phyloP scores from a whole-genome alignment of 2,888 invertebrate species.

The Apamea anceps region DNA sequence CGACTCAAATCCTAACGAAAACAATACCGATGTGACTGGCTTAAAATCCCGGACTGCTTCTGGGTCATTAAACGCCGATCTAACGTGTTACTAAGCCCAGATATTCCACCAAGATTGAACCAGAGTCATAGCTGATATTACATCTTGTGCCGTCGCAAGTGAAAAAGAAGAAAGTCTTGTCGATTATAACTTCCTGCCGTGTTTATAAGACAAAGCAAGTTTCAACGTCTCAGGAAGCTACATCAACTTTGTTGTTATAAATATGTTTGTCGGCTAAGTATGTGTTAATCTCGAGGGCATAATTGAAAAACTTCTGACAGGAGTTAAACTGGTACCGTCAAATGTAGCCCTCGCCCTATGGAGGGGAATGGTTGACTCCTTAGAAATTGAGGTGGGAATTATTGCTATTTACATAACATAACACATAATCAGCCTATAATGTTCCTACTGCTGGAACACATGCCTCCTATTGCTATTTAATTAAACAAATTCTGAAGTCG shows the following conservation, averaged over 20 bases:
- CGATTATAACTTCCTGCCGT: slow-evolving; percentile 40
- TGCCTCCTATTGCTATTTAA: slow-evolving; percentile 26
- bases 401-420: too few relatives aligned
- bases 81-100: background rate
- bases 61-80: background rate
- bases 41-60: background rate
- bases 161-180: slow-evolving; percentile 30
- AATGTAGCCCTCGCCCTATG: slow-evolving; percentile 57
- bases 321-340: slow-evolving; percentile 77
- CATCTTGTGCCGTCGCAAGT: background rate
- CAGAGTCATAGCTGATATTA: background rate
- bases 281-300: slow-evolving; percentile 80
- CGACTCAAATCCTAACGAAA: background rate
- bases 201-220: slow-evolving; percentile 44
- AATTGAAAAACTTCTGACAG: slow-evolving; percentile 89
- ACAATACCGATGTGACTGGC: background rate
- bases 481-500: slow-evolving; percentile 30
- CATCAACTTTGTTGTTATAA: slow-evolving; percentile 79
- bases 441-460: too few relatives aligned
- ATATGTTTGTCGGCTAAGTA: slow-evolving; percentile 79
- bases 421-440: too few relatives aligned
- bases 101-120: slow-evolving; percentile 15
- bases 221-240: slow-evolving; percentile 46
- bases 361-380: slow-evolving; percentile 19
- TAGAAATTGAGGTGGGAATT: slow-evolving; percentile 35